These are phyloP conservation scores for Pelobates cultripes DNA, from an alignment of 2,797 vertebrate species.

Conservation along the genomic window DNA sequence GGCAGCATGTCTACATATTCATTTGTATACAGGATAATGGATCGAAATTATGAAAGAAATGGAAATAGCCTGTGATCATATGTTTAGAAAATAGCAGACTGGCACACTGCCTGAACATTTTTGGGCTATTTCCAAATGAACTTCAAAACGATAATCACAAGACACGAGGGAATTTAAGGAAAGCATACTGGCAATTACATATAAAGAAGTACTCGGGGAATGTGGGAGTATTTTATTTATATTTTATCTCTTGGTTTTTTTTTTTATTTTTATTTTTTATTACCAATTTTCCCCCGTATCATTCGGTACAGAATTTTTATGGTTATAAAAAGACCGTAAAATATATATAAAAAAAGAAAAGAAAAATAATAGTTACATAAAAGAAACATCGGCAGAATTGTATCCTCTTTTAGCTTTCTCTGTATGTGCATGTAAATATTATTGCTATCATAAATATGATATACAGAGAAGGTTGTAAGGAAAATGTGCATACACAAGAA, in stretches of 20 bases:
- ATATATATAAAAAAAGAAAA: slow-evolving; percentile 35
- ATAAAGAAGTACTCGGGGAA: slow-evolving; percentile 45
- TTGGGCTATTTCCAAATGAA: slow-evolving; percentile 64
- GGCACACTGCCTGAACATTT: slow-evolving; percentile 58
- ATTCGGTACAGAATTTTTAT: slow-evolving; percentile 11
- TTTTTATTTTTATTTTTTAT: neutral
- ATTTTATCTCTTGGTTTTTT: neutral
- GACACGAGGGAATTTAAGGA: slow-evolving; percentile 30
- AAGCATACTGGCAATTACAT: slow-evolving; percentile 39
- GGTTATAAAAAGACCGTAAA: slow-evolving; percentile 15
- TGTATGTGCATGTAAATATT: slow-evolving; percentile 46
- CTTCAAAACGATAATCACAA: slow-evolving; percentile 62
- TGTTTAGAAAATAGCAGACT: slow-evolving; percentile 34
- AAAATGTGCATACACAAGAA: slow-evolving; percentile 5
- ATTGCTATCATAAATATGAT: slow-evolving; percentile 49
- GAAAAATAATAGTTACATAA: slow-evolving; percentile 35
- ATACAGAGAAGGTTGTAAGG: slow-evolving; percentile 9
- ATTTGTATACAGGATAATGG: neutral
- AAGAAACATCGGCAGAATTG: slow-evolving; percentile 19
- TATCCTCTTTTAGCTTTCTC: slow-evolving; percentile 29
- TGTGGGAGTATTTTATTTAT: slow-evolving; percentile 16
- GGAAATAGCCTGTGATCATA: slow-evolving; percentile 4
- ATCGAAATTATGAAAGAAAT: neutral
- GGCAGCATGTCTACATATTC: neutral
- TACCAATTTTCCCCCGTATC: neutral